These are phyloP conservation scores for Proctacanthus coquilletti DNA, from an alignment of 1,140 invertebrate species.

Conservation along the genomic window DNA sequence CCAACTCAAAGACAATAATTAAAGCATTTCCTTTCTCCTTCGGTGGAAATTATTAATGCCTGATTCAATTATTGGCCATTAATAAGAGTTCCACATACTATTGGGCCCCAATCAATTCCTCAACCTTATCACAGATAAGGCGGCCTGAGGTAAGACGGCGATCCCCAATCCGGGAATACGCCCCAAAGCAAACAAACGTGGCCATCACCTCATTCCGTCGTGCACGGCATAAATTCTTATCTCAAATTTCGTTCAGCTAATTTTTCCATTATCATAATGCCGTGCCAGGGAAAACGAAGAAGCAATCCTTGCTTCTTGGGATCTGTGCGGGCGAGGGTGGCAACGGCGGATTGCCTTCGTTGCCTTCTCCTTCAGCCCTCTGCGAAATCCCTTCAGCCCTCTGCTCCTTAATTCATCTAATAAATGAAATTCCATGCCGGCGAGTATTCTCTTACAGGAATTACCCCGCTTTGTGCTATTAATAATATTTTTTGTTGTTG, in stretches of 20 bases:
- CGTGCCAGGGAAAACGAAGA: background rate
- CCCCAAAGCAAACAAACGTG: background rate
- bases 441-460: conserved; percentile 1
- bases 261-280: conserved; percentile 1
- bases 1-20: too few species aligned
- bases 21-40: too few species aligned
- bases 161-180: background rate
- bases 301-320: too few species aligned
- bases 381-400: background rate
- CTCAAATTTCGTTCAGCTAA: background rate
- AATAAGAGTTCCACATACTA: background rate
- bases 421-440: conserved; percentile 3
- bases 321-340: background rate
- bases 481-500: conserved; percentile 1
- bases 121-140: background rate
- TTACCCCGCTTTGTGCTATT: background rate
- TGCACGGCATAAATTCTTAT: background rate
- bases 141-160: background rate
- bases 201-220: background rate
- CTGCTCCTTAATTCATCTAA: conserved; percentile 3
- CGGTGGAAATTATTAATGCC: too few species aligned
- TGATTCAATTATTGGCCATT: conserved; percentile 1
- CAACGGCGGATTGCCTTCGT: background rate
- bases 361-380: too few species aligned
- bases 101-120: background rate